Conservation (phyloP, 2,888 invertebrate genomes). For the Dryomyza anilis region DNA sequence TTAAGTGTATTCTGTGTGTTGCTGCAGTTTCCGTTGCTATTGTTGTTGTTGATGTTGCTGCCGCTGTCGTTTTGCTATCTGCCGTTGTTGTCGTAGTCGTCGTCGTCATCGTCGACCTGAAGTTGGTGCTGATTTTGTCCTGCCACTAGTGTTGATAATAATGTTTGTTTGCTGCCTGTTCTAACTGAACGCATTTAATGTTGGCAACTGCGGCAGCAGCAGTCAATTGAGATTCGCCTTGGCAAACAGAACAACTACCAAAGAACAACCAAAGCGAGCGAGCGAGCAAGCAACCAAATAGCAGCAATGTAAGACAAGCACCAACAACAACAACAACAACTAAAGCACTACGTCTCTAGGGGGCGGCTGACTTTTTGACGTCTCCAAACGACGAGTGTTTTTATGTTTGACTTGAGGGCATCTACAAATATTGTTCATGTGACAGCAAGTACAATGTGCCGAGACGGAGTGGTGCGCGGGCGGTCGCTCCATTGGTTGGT, state of each 20-base stretch:
- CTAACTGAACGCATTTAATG: not conserved
- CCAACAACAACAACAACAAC: not conserved
- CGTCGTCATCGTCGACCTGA: too few relatives aligned
- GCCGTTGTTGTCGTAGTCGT: not conserved
- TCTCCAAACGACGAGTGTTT: too few relatives aligned
- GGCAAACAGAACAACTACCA: constrained; percentile 3
- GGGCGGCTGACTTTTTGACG: not conserved
- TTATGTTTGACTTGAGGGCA: too few relatives aligned
- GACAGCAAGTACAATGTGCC: not conserved
- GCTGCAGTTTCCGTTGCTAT: too few relatives aligned
- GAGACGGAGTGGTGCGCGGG: not conserved
- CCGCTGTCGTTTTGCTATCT: not conserved
- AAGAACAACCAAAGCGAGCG: not conserved
- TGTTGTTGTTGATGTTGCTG: not conserved
- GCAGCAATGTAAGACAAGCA: not conserved
- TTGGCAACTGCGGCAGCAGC: not conserved
- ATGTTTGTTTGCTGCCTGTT: constrained; percentile 7
- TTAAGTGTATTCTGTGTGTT: too few relatives aligned
- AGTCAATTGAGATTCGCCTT: constrained; percentile 5
- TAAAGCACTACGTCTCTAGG: not conserved
- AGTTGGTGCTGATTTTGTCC: too few relatives aligned
- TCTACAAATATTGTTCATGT: constrained; percentile 14
- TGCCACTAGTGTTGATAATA: not conserved
- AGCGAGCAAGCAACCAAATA: not conserved
- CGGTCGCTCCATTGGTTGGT: too few relatives aligned